Evolutionary conservation across 1,140 invertebrate genomes (phyloP), one percentile per base, ranked within the genome.

Genomic region (Anthonomus grandis): DNA sequence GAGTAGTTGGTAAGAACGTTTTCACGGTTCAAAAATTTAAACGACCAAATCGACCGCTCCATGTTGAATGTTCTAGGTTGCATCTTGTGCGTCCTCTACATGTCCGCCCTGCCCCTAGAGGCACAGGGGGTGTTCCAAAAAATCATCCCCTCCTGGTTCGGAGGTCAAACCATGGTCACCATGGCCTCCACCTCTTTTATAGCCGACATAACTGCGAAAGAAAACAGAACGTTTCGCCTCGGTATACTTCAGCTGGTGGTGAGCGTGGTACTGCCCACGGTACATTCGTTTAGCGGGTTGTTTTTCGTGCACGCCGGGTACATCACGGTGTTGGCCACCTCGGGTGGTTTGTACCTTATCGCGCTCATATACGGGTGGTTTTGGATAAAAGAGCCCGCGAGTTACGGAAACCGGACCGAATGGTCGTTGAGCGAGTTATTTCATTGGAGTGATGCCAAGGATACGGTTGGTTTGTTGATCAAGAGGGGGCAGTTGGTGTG

Each of bases 101-200:
- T 80, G 59, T 52, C 74, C 18, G 62, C 77, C 59, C 76, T 78
- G 56, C 73, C 76, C 3, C 63, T 82, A 51, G 78, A 79, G 72
- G 66, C 75, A 2, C 78, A 79, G 22, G 79, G 79, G 63, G 70
- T 81, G 24, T 66, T 76, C 1, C 79, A 82, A 70, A 78, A 75
- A 4, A 59, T 82, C 4, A 74, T 80, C 21, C 78, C 79, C 3
- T 79, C 79, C 3, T 64, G 82, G 13, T 78, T 80, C 18, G 78
- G 79, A 22, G 76, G 80, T 34, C 77, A 76, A 75, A 75, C 77
- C 0, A 73, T 77, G 70, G 69, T 81, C 24, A 75, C 76, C 47
- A 74, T 81, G 65, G 76, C 79, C n/a, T 74, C 78, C 4, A 81
- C 80, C 50, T 78, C 79, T 50, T 81, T 81, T 47, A 79, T 82